These are phyloP conservation scores for Myocastor coypus DNA, from an alignment of 2,113 vertebrate species.

Conservation along the genomic window DNA sequence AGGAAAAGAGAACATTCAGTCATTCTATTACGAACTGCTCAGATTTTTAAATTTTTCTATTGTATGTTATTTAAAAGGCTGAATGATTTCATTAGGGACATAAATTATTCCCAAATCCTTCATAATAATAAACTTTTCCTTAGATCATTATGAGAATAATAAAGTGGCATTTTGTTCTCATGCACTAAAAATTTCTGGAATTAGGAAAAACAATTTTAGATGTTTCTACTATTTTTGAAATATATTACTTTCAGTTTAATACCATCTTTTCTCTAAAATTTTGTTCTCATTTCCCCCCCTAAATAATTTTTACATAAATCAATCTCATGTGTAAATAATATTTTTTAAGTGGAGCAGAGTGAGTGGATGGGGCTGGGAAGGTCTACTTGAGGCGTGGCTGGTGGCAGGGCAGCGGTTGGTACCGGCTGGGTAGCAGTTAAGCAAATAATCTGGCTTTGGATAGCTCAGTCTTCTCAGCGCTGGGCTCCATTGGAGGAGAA, in stretches of 20 bases:
- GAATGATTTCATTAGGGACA: background rate
- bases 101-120: conserved; percentile 7
- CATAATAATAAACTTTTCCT: background rate
- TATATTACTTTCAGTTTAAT: background rate
- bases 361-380: background rate
- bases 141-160: conserved; percentile 10
- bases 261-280: conserved; percentile 7
- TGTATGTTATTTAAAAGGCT: background rate
- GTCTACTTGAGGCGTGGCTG: too few species aligned
- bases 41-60: background rate
- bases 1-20: background rate
- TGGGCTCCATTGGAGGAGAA: too few species aligned
- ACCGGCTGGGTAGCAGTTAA: too few species aligned
- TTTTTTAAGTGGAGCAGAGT: background rate
- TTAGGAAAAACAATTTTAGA: background rate
- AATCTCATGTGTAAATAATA: too few species aligned
- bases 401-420: too few species aligned
- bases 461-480: too few species aligned
- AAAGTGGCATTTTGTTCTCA: background rate
- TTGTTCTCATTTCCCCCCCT: background rate
- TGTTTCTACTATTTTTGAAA: background rate
- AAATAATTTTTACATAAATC: background rate
- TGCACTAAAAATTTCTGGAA: background rate
- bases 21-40: background rate
- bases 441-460: too few species aligned